phyloP scores from a whole-genome alignment of 92 coral and sea anemone species.

The Phenganax subtilis region DNA sequence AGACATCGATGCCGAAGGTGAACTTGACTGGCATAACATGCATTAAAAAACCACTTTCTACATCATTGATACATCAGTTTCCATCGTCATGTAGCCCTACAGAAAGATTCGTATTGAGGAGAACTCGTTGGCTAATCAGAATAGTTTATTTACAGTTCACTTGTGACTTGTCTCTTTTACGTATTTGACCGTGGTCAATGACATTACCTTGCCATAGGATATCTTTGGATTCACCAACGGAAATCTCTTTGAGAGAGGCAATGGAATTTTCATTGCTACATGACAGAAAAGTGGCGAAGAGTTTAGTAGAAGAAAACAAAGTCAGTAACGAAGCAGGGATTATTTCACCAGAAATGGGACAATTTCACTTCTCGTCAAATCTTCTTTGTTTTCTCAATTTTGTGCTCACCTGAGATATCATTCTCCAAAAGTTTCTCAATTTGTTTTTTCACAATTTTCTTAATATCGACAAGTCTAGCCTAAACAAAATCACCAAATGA shows the following conservation, averaged over 20 bases:
- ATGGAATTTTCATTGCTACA: slow-evolving; percentile 21
- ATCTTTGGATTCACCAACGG: slow-evolving; percentile 16
- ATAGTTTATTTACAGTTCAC: neutral
- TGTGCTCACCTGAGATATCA: slow-evolving; percentile 19
- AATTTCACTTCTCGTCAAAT: neutral
- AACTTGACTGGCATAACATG: no score
- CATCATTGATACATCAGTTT: slow-evolving; percentile 6
- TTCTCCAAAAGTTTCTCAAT: slow-evolving; percentile 18
- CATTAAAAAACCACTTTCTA: neutral
- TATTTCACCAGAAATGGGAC: neutral
- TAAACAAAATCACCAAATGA: neutral
- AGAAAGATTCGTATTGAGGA: neutral
- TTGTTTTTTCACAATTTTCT: slow-evolving; percentile 9
- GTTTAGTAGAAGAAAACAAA: neutral
- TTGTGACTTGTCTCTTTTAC: neutral
- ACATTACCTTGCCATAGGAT: slow-evolving; percentile 23
- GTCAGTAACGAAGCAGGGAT: neutral
- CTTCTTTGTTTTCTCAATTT: neutral
- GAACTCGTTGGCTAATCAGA: neutral
- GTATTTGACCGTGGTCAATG: no score
- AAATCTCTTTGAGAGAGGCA: slow-evolving; percentile 25
- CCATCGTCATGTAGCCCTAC: slow-evolving; percentile 26
- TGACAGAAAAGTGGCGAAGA: neutral
- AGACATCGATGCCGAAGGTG: neutral
- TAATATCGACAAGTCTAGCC: neutral